Conservation (phyloP, 2,797 vertebrate genomes). For the Gouania willdenowi region DNA sequence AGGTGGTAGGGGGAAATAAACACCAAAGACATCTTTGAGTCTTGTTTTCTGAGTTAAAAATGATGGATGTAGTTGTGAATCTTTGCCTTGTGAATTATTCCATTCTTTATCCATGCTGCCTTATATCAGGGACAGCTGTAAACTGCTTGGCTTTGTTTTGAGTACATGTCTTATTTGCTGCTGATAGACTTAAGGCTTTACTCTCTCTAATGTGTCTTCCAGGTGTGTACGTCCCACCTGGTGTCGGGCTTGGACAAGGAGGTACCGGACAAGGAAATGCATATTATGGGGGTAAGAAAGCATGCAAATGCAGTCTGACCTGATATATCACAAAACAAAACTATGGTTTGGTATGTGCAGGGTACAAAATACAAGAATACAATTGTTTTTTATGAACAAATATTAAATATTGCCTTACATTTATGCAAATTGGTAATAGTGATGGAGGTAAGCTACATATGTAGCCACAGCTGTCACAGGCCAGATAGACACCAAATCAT, state of each 20-base stretch:
- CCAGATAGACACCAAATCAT: no score
- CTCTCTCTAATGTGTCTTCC: slow-evolving; percentile 39
- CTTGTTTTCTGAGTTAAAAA: slow-evolving; percentile 34
- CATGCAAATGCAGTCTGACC: slow-evolving; percentile 9
- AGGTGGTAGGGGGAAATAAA: no score
- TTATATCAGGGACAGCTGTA: neutral
- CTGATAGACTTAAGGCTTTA: slow-evolving; percentile 4
- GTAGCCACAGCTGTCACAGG: no score
- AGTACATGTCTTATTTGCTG: neutral
- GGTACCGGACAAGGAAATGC: slow-evolving; percentile 50
- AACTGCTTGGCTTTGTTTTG: neutral
- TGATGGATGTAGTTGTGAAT: slow-evolving; percentile 39
- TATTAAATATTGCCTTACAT: no score
- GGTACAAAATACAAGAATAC: no score
- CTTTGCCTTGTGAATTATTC: slow-evolving; percentile 41
- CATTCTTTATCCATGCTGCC: slow-evolving; percentile 33
- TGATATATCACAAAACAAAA: slow-evolving; percentile 13
- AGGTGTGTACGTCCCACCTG: slow-evolving; percentile 77
- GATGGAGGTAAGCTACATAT: no score
- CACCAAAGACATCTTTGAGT: slow-evolving; percentile 22
- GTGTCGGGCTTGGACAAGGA: slow-evolving; percentile 57
- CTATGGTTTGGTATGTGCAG: no score
- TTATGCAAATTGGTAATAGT: no score
- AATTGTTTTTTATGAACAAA: no score
- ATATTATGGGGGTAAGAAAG: slow-evolving; percentile 70